Evolutionary conservation across 2,113 vertebrate genomes (phyloP), one percentile per base, ranked within the genome.

Genomic region (Theristicus caerulescens): DNA sequence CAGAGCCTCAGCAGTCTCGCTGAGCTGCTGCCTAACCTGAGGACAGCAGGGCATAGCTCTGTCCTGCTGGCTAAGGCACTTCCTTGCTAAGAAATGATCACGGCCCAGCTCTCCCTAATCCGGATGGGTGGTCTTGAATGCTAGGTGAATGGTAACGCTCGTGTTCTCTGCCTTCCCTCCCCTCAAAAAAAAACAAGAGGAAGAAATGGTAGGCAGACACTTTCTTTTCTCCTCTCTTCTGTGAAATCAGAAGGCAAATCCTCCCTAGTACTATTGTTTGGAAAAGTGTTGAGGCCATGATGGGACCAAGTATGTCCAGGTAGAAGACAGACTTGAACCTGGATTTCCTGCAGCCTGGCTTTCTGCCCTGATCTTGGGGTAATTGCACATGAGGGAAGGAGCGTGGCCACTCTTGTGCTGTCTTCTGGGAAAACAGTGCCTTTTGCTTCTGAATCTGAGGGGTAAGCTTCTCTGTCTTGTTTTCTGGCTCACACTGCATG

Each of bases 341-440:
- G 76, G 9, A 8, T 73, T 93, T 83, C 62, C 24, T 73, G 76
- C 77, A 70, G 42, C 67, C 72, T 73, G 49, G 16, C 36, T 80
- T 82, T 67, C 66, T 88, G 49, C 58, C 36, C 44, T 47, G 2
- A 67, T 44, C 55, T 51, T 52, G n/a, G 40, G 11, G 9, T 79
- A 51, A 40, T 1, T 42, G 69, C 55, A 54, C 4, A 3, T 17
- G 32, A 51, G 59, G 58, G 62, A 64, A 40, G 54, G 44, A 55
- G 3, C 0, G 0, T 73, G 54, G 34, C 58, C 21, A 4, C 11
- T 72, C 49, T 51, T 69, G 7, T 40, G 20, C 64, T 49, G 22
- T 44, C 11, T 83, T 69, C 49, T 62, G 36, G 34, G 40, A 66
- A 55, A 83, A 24, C 10, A 16, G 47, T 58, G 51, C 11, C 20